A percentile compares a stretch with the other conserved stretches of the same genome.
Conservation (phyloP, 2,888 invertebrate genomes). For the Orgyia antiqua region DNA sequence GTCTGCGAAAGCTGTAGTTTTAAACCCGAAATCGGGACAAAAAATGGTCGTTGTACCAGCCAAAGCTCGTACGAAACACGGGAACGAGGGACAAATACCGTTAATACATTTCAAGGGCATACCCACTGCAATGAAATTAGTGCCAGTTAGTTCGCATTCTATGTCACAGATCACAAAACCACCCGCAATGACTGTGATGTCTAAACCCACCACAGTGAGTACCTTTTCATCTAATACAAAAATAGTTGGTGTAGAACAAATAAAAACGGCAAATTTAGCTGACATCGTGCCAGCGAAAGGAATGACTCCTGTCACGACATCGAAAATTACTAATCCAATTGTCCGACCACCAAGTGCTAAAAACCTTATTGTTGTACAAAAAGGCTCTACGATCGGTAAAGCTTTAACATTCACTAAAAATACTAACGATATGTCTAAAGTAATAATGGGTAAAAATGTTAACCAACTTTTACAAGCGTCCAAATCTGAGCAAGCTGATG, state of each 20-base stretch:
- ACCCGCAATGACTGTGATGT: constrained; percentile 45
- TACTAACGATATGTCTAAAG: constrained; percentile 69
- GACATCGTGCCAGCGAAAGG: constrained; percentile 70
- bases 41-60: constrained; percentile 74
- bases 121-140: constrained; percentile 65
- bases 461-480: constrained; percentile 65
- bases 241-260: constrained; percentile 44
- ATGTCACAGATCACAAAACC: constrained; percentile 41
- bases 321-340: constrained; percentile 64
- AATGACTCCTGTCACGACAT: constrained; percentile 50
- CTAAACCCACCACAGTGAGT: constrained; percentile 50
- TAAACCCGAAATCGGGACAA: constrained; percentile 70
- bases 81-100: constrained; percentile 58
- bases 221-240: constrained; percentile 45
- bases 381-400: constrained; percentile 73
- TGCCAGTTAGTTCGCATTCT: constrained; percentile 62
- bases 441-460: constrained; percentile 73
- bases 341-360: constrained; percentile 67
- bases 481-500: constrained; percentile 53
- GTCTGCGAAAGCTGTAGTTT: constrained; percentile 66
- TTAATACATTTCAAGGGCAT: constrained; percentile 68
- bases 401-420: constrained; percentile 67
- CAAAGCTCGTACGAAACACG: constrained; percentile 55
- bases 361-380: constrained; percentile 80
- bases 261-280: constrained; percentile 67